These are phyloP conservation scores for Pangasius macronema DNA, from an alignment of 2,797 vertebrate genomes.

Conservation along the genomic window DNA sequence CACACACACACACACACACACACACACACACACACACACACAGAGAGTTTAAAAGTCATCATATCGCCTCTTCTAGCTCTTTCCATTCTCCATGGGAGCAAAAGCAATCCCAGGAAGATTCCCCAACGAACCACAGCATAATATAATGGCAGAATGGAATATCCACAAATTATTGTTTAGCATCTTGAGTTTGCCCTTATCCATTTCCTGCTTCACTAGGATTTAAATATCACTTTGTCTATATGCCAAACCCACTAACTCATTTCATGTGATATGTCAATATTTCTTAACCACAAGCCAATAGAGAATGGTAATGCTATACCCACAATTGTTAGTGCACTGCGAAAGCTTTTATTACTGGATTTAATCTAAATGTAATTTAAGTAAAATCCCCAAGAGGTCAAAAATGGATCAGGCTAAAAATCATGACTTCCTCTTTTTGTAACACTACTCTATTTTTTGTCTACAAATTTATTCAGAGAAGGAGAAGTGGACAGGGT, in stretches of 20 bases:
- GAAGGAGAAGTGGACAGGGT: background rate
- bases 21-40: no score
- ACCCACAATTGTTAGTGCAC: background rate
- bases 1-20: background rate
- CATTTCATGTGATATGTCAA: background rate
- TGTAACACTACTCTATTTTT: background rate
- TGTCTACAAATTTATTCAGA: background rate
- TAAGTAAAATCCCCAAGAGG: background rate
- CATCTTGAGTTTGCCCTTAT: background rate
- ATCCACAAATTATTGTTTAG: slow-evolving; percentile 8
- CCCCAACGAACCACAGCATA: background rate
- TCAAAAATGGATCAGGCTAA: background rate
- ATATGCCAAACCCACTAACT: background rate
- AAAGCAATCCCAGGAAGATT: background rate
- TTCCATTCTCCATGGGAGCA: background rate
- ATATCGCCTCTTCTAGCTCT: background rate
- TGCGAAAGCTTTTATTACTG: background rate
- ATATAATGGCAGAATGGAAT: background rate
- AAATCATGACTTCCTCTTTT: slow-evolving; percentile 2
- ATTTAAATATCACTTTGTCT: background rate
- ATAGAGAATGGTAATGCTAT: background rate
- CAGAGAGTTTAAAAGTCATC: background rate
- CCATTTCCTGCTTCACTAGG: background rate
- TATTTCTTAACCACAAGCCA: slow-evolving; percentile 8
- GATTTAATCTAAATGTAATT: background rate